Evolutionary conservation across 2,113 vertebrate genomes (phyloP), one percentile per base, ranked within the genome.

Genomic region (Actenoides hombroni): DNA sequence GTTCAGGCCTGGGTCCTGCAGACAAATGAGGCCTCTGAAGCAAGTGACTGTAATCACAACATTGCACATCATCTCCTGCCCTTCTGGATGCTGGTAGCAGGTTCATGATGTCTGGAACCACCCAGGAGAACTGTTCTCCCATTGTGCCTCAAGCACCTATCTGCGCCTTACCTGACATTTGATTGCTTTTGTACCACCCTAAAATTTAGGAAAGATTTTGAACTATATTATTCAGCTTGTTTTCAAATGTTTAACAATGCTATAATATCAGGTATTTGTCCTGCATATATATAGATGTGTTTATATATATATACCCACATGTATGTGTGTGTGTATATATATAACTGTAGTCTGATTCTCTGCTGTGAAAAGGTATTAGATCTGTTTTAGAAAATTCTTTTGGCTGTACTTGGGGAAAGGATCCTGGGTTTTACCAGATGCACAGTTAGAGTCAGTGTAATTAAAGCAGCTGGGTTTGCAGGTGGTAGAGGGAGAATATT

Each of bases 381-480:
- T 46, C 64, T 57, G 65, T 59, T 86, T 86, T 63, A 74, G 53
- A 80, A 90, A 87, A 53, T 23, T n/a, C 9, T 77, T 69, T 70
- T 77, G 60, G 8, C 63, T 74, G 23, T 67, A 37, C 33, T 15
- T 54, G 37, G 17, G 14, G 28, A 88, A 87, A 77, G 10, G 49
- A 26, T 80, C 33, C 60, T 87, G 59, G 9, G 28, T 29, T 83
- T 80, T 90, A n/a, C 54, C 85, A 93, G 94, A 67, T 91, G 37
- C 88, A 79, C 51, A 73, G 44, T 88, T 88, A 91, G 33, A 71
- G 16, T 88, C 67, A 77, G 64, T 70, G 49, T 91, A 91, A 93
- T 79, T 93, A 88, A 93, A 90, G 59, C n/a, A 80, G 11, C 51
- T 92, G 63, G 10, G 16, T 64, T 93, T 94, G 56, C 92, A 88